Evolutionary conservation across 2,113 vertebrate genomes (phyloP), one percentile per base, ranked within the genome.

Genomic region (Pelobates fuscus): DNA sequence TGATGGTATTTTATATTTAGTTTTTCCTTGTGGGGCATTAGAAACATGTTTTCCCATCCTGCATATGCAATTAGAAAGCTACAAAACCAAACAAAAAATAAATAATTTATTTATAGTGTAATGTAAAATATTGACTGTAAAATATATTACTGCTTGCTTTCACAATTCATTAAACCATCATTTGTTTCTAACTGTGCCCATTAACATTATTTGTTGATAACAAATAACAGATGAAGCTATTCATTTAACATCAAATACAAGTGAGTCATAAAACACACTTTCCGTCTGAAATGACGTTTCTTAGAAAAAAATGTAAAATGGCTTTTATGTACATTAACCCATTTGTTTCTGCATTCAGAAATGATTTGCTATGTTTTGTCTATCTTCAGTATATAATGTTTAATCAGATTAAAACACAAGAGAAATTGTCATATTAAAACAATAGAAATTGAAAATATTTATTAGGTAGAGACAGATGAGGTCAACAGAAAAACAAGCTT

Each of bases 191-290:
- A 20, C 63, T 44, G 17, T 7, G 20, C 37, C 43, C 66, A 55
- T 55, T 21, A 68, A 11, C 26, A 55, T 12, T 29, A 20, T 32
- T 26, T 55, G 26, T 68, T 21, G 66, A 27, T 74, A 8, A 30
- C 32, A 24, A 64, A 64, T 55, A 54, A 49, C 26, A 15, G 49
- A 58, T 55, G 23, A 64, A 26, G 30, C 46, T 74, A 41, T 43
- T 18, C 27, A 41, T 66, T 65, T 65, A 44, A 67, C 52, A 75
- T 67, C 18, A 67, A 75, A 67, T 55, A 49, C 25, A 67, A 67
- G 25, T 67, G 63, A 59, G 63, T 75, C 63, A 75, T 44, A 75
- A 29, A 67, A 29, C 21, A 73, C 25, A 74, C 23, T 46, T 67
- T 75, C 24, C 49, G 41, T 3, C n/a, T 65, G n/a, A 15, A 58